Evolutionary conservation across 2,888 invertebrate species (phyloP).

Genomic region (Pheosia gnoma): DNA sequence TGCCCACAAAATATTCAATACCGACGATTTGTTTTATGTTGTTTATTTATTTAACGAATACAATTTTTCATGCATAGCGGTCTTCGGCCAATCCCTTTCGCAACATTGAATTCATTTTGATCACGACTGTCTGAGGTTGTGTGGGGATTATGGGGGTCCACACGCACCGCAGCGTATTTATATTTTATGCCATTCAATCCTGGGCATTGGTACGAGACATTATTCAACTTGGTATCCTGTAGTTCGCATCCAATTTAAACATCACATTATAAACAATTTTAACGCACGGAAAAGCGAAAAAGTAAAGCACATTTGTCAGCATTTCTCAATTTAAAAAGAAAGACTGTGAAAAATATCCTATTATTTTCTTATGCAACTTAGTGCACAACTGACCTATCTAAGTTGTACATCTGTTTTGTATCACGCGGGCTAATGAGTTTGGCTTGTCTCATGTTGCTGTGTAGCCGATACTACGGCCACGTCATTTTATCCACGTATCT

Average conservation of each 20-base stretch:
- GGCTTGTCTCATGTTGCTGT: background rate
- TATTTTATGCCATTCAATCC: slow-evolving; percentile 33
- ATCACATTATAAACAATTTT: background rate
- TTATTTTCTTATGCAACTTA: too few species aligned
- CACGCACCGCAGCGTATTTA: slow-evolving; percentile 9
- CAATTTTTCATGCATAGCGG: background rate
- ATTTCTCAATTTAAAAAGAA: too few species aligned
- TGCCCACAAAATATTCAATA: background rate
- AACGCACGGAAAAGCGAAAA: too few species aligned
- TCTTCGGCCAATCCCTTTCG: slow-evolving; percentile 9
- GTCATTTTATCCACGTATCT: background rate
- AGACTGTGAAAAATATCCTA: too few species aligned
- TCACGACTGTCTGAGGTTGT: slow-evolving; percentile 12
- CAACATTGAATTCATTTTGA: slow-evolving; percentile 16
- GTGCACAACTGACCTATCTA: too few species aligned
- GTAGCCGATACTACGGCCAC: background rate
- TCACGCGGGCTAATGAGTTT: background rate
- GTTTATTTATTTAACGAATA: slow-evolving; percentile 2
- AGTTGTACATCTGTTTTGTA: too few species aligned
- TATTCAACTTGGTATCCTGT: slow-evolving; percentile 15
- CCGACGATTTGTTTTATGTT: background rate
- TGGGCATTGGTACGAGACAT: slow-evolving; percentile 28
- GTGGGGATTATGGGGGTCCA: slow-evolving; percentile 7
- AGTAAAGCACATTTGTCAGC: too few species aligned
- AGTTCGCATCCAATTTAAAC: background rate